A percentile compares a stretch with the other conserved stretches of the same genome.
Conservation (phyloP, 2,888 invertebrate species). For the Tetragonisca angustula region DNA sequence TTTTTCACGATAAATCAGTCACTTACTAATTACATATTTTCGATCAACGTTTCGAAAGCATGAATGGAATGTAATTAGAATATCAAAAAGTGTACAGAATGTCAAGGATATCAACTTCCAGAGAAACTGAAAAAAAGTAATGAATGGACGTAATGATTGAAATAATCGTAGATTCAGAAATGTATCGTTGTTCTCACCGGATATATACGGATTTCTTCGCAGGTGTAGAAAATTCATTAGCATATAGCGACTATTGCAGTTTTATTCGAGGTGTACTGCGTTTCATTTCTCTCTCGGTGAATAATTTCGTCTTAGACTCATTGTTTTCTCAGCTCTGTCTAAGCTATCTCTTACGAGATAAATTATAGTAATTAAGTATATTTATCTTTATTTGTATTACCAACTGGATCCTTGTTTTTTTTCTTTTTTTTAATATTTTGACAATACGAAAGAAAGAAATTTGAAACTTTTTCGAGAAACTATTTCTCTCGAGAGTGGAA, state of each 20-base stretch:
- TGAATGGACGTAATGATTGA: not conserved
- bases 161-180: not conserved
- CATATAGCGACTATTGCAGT: not conserved
- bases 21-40: not conserved
- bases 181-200: not conserved
- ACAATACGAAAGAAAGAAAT: not conserved
- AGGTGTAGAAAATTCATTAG: not conserved
- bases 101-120: not conserved
- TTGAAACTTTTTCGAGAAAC: not conserved
- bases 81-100: accelerated
- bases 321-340: not conserved
- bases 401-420: not conserved
- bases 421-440: not conserved
- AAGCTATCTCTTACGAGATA: not conserved
- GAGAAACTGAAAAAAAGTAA: not conserved
- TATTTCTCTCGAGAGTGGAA: not conserved
- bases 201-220: not conserved
- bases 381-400: not conserved
- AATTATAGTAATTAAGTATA: not conserved
- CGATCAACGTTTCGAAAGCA: not conserved
- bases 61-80: not conserved
- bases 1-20: not conserved
- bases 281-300: not conserved
- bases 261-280: not conserved
- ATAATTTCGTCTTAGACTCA: not conserved